Percentiles rank a stretch among this genome's conserved stretches.
phyloP scores from a whole-genome alignment of 1,140 invertebrate genomes.

The Drosophila oshimai region DNA sequence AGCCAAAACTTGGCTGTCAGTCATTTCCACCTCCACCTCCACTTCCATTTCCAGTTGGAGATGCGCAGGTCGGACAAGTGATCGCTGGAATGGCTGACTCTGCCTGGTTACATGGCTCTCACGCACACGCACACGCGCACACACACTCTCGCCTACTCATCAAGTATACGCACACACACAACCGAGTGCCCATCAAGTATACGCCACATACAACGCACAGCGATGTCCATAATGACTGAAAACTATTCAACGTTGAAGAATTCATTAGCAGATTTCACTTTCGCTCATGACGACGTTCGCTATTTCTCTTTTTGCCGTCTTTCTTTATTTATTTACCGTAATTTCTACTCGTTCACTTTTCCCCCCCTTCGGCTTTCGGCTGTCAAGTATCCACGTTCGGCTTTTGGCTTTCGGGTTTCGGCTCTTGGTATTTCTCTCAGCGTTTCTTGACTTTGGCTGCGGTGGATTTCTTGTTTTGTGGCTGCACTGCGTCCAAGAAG shows the following conservation, averaged over 20 bases:
- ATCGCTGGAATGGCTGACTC: slow-evolving; percentile 27
- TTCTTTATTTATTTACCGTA: slow-evolving; percentile 76
- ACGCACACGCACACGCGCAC: slow-evolving; percentile 9
- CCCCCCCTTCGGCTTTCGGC: slow-evolving; percentile 22
- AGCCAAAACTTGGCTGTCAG: slow-evolving; percentile 22
- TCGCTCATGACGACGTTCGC: slow-evolving; percentile 79
- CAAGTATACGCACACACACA: neutral
- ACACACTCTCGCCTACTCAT: neutral
- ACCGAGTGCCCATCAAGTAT: slow-evolving; percentile 52
- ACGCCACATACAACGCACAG: slow-evolving; percentile 53
- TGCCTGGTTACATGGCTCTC: slow-evolving; percentile 32
- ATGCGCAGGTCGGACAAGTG: slow-evolving; percentile 30
- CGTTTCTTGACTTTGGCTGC: slow-evolving; percentile 46
- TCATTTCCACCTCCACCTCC: slow-evolving; percentile 1
- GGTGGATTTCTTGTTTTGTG: slow-evolving; percentile 38
- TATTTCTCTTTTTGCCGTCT: slow-evolving; percentile 52
- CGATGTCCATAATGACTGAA: slow-evolving; percentile 75
- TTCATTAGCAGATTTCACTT: slow-evolving; percentile 83
- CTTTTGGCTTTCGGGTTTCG: neutral
- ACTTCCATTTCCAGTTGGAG: slow-evolving; percentile 26
- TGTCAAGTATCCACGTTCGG: slow-evolving; percentile 17
- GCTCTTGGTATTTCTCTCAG: slow-evolving; percentile 18
- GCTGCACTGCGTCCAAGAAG: slow-evolving; percentile 50
- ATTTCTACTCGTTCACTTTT: slow-evolving; percentile 78
- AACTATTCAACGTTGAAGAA: slow-evolving; percentile 83